These are phyloP conservation scores for Parazoanthus atlanticus DNA, from an alignment of 92 coral and sea anemone genomes.

Conservation along the genomic window DNA sequence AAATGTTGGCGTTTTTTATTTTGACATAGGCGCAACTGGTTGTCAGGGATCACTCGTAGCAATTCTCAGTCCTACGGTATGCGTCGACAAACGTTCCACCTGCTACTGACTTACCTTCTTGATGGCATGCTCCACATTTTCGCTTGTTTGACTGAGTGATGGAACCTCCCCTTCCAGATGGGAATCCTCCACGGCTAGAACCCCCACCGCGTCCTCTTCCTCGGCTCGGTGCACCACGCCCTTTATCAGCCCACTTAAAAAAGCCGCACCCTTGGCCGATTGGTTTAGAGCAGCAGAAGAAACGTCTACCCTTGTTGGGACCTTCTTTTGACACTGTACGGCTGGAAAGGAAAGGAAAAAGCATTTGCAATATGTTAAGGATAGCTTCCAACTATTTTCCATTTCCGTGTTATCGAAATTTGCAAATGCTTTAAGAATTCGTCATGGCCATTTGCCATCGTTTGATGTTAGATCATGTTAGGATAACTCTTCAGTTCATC, in stretches of 20 bases:
- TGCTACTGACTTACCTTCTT: slow-evolving; percentile 66
- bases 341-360: slow-evolving; percentile 34
- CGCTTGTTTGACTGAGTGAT: slow-evolving; percentile 46
- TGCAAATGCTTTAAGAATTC: background rate
- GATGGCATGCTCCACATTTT: slow-evolving; percentile 79
- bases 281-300: slow-evolving; percentile 89
- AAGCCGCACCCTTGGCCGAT: slow-evolving; percentile 83
- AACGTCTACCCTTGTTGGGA: slow-evolving; percentile 86
- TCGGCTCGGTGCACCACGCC: slow-evolving; percentile 9
- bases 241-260: slow-evolving; percentile 91
- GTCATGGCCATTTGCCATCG: too few relatives aligned
- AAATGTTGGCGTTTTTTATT: too few relatives aligned
- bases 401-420: slow-evolving; percentile 31
- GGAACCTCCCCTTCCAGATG: slow-evolving; percentile 48
- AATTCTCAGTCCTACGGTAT: too few relatives aligned
- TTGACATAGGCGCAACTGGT: too few relatives aligned
- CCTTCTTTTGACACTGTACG: slow-evolving; percentile 92
- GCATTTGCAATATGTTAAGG: too few relatives aligned
- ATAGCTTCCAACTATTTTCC: background rate
- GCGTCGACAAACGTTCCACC: background rate
- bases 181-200: slow-evolving; percentile 37
- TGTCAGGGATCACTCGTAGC: too few relatives aligned
- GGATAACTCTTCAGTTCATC: too few relatives aligned
- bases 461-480: too few relatives aligned
- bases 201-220: slow-evolving; percentile 47